Evolutionary conservation across 2,113 vertebrate species (phyloP).

Genomic region (Catharus bicknelli): DNA sequence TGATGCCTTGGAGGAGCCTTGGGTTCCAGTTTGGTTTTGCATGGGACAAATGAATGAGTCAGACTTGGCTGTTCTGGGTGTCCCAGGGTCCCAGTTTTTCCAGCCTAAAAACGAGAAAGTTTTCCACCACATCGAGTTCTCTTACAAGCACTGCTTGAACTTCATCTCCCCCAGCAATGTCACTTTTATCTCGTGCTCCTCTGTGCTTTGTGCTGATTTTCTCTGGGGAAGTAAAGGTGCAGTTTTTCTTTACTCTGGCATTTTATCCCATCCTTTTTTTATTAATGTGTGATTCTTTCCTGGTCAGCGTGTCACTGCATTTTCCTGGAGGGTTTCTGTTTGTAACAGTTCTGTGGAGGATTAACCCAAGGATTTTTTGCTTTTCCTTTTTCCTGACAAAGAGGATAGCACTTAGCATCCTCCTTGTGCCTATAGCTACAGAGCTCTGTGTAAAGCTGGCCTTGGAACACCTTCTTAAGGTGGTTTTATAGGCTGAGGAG

Average conservation of each 20-base stretch:
- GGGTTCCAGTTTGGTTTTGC: neutral
- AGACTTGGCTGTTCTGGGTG: neutral
- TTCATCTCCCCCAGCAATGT: neutral
- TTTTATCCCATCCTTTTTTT: neutral
- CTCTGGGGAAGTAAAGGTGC: neutral
- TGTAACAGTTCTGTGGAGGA: neutral
- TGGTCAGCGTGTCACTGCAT: fast-evolving
- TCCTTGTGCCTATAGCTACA: neutral
- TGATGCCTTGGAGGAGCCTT: neutral
- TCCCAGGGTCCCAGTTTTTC: neutral
- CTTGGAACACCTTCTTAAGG: neutral
- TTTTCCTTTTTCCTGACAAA: neutral
- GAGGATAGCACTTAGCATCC: neutral
- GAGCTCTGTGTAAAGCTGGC: neutral
- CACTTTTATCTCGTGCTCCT: neutral
- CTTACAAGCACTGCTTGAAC: neutral
- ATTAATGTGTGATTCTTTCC: neutral
- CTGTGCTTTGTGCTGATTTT: neutral
- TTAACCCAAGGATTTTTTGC: neutral
- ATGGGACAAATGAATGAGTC: neutral
- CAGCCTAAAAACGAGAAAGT: neutral
- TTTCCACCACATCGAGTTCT: neutral
- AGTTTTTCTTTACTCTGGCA: neutral
- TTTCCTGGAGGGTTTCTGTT: neutral
- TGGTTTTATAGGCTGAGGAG: neutral